phyloP scores from a whole-genome alignment of 2,888 invertebrate species.

The Megastigmus dorsalis region DNA sequence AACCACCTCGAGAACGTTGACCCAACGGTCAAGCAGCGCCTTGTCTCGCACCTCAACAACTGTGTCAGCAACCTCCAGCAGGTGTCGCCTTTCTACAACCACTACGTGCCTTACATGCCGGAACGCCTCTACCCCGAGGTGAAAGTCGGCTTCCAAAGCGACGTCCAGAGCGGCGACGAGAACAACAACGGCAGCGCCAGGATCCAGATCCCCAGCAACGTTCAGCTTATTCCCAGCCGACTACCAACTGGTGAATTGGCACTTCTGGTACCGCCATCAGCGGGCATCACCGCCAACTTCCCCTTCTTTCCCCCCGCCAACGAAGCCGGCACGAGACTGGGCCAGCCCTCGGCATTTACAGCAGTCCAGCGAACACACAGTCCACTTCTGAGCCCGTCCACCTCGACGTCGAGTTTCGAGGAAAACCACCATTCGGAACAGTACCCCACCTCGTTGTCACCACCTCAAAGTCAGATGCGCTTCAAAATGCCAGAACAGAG shows the following conservation, averaged over 20 bases:
- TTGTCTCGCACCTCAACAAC: slow-evolving; percentile 80
- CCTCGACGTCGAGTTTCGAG: slow-evolving; percentile 81
- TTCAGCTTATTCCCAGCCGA: slow-evolving; percentile 81
- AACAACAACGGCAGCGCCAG: slow-evolving; percentile 77
- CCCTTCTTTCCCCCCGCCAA: slow-evolving; percentile 73
- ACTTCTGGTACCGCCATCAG: slow-evolving; percentile 78
- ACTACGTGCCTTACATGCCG: slow-evolving; percentile 73
- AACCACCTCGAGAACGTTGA: slow-evolving; percentile 81
- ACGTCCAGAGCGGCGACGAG: slow-evolving; percentile 70
- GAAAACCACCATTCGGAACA: slow-evolving; percentile 75
- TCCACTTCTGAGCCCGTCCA: slow-evolving; percentile 83
- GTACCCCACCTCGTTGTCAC: slow-evolving; percentile 64
- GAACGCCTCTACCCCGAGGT: slow-evolving; percentile 72
- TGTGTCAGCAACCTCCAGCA: slow-evolving; percentile 80
- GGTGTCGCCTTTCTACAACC: slow-evolving; percentile 73
- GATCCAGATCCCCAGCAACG: slow-evolving; percentile 79
- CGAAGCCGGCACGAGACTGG: slow-evolving; percentile 63
- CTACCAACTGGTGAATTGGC: slow-evolving; percentile 82
- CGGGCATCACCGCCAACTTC: slow-evolving; percentile 75
- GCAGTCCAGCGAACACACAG: slow-evolving; percentile 76
- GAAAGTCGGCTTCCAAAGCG: slow-evolving; percentile 71
- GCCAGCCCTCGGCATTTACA: slow-evolving; percentile 72
- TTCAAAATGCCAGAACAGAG: slow-evolving; percentile 68
- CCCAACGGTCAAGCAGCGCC: slow-evolving; percentile 78
- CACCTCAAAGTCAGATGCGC: slow-evolving; percentile 57